These are phyloP conservation scores for Podarcis cretensis DNA, from an alignment of 2,113 vertebrate genomes.

Conservation along the genomic window DNA sequence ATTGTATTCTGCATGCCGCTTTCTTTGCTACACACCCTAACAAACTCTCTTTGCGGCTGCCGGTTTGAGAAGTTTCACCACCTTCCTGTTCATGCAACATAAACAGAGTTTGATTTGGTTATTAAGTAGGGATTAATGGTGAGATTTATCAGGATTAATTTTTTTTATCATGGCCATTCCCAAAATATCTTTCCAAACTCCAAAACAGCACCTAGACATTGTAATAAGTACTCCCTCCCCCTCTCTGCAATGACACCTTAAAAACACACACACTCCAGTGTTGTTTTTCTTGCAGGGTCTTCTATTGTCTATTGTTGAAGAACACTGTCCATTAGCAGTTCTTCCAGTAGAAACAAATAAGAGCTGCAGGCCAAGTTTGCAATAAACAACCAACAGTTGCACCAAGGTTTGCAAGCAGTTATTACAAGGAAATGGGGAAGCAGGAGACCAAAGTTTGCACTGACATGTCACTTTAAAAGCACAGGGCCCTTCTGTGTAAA, in stretches of 20 bases:
- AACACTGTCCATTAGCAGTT: background rate
- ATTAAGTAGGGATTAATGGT: background rate
- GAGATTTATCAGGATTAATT: background rate
- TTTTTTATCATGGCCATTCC: background rate
- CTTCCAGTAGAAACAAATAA: background rate
- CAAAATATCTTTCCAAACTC: rapidly evolving
- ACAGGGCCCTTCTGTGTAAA: background rate
- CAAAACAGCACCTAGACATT: background rate
- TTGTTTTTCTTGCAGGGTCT: conserved; percentile 32
- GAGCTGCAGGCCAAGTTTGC: background rate
- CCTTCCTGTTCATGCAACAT: background rate
- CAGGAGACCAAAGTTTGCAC: background rate
- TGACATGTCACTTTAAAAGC: conserved; percentile 7
- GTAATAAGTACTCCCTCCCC: conserved; percentile 7
- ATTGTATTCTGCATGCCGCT: background rate
- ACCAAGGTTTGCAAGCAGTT: background rate
- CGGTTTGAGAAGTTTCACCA: background rate
- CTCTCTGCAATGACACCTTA: background rate
- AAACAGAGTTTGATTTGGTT: background rate
- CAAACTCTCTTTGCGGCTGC: background rate
- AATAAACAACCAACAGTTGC: background rate
- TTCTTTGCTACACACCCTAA: background rate
- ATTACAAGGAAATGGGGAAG: background rate
- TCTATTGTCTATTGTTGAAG: background rate
- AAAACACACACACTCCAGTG: background rate